Evolutionary conservation across 2,888 invertebrate species (phyloP).

Genomic region (Blera fallax): DNA sequence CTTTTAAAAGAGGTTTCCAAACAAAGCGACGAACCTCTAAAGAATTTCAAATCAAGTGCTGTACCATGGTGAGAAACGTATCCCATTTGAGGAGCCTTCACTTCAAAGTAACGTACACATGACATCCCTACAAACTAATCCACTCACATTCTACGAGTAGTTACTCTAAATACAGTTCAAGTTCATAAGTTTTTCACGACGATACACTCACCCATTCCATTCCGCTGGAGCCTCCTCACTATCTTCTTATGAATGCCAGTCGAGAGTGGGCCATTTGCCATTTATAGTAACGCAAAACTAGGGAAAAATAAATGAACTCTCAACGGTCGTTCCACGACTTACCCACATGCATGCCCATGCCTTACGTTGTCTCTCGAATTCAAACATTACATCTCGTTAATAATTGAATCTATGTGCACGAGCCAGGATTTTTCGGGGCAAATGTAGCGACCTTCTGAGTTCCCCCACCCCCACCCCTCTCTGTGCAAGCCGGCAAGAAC

Average conservation of each 20-base stretch:
- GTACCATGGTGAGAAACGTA: too few species aligned
- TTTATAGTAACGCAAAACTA: slow-evolving; percentile 68
- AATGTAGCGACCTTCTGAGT: slow-evolving; percentile 29
- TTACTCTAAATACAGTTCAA: slow-evolving; percentile 24
- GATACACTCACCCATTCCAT: background rate
- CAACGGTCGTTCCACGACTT: slow-evolving; percentile 36
- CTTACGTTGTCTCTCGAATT: slow-evolving; percentile 23
- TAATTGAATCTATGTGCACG: slow-evolving; percentile 66
- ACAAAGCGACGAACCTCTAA: too few species aligned
- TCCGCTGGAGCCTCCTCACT: background rate
- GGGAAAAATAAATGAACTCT: slow-evolving; percentile 69
- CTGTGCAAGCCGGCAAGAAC: too few species aligned
- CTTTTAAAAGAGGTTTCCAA: too few species aligned
- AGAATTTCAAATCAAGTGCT: too few species aligned
- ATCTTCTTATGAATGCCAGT: slow-evolving; percentile 31
- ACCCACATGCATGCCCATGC: slow-evolving; percentile 18
- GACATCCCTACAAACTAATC: background rate
- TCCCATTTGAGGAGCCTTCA: background rate
- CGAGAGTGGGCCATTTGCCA: slow-evolving; percentile 58
- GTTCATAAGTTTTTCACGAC: slow-evolving; percentile 33
- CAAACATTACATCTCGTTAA: slow-evolving; percentile 63
- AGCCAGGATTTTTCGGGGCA: slow-evolving; percentile 33
- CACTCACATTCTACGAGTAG: background rate
- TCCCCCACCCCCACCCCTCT: background rate
- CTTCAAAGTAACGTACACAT: background rate